Percentiles rank a stretch among this genome's conserved stretches.
Evolutionary conservation across 2,113 vertebrate genomes (phyloP).

Genomic region (Rhynchomys soricoides): DNA sequence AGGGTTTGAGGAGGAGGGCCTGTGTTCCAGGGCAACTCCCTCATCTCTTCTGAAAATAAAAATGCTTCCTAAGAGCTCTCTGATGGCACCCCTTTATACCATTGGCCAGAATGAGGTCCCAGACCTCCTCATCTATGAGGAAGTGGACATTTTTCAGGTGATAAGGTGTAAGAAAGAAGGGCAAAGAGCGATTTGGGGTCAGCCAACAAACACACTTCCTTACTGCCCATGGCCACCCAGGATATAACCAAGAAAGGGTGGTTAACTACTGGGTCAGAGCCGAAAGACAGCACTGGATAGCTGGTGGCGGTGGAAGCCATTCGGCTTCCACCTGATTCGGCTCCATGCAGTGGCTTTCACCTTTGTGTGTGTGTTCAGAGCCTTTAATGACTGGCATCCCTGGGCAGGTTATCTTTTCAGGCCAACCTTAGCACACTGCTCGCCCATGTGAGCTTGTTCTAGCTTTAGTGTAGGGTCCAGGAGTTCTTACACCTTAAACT

Average conservation of each 20-base stretch:
- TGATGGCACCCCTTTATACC: not conserved
- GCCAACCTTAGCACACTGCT: rapidly evolving
- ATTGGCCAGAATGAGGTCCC: not conserved
- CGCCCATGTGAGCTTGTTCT: rapidly evolving
- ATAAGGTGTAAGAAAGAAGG: not conserved
- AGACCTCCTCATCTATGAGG: not conserved
- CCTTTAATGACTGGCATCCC: not conserved
- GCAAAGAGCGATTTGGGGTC: not conserved
- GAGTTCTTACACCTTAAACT: too few relatives aligned
- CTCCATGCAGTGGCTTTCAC: not conserved
- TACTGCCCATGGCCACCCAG: rapidly evolving
- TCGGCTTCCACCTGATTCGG: not conserved
- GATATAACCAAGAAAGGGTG: not conserved
- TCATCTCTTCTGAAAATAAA: not conserved
- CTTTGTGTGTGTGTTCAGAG: not conserved
- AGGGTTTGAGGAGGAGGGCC: not conserved
- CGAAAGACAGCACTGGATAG: not conserved
- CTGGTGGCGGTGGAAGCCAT: not conserved
- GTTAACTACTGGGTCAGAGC: not conserved
- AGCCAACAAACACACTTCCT: too few relatives aligned
- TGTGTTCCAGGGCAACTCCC: not conserved
- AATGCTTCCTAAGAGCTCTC: not conserved
- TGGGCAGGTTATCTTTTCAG: not conserved
- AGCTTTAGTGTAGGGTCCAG: not conserved
- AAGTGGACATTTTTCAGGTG: not conserved